Conservation (phyloP, 1,140 invertebrate species). For the Penaeus japonicus region DNA sequence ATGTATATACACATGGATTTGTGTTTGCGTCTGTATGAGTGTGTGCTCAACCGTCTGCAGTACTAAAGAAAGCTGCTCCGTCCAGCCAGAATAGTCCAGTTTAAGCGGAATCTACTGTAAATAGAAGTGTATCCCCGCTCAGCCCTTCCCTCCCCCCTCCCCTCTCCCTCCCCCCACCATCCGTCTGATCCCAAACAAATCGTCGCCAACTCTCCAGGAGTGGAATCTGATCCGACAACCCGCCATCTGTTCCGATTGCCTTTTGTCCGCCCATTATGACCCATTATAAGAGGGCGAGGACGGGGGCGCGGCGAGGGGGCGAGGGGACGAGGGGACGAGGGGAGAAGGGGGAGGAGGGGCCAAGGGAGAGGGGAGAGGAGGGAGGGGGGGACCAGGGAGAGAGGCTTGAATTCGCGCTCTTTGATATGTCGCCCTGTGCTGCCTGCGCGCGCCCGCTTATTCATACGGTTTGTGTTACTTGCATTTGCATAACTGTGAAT, state of each 20-base stretch:
- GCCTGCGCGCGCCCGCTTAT: neutral
- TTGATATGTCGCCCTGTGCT: neutral
- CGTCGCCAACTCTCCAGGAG: conserved; percentile 45
- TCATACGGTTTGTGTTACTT: conserved; percentile 41
- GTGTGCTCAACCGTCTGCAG: too few relatives aligned
- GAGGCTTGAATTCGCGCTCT: neutral
- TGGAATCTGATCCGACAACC: conserved; percentile 55
- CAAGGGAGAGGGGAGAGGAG: neutral
- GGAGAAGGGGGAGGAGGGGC: neutral
- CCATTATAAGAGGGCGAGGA: conserved; percentile 34
- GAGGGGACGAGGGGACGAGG: neutral
- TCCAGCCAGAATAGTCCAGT: too few relatives aligned
- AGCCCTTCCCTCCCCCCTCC: neutral
- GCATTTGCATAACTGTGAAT: conserved; percentile 31
- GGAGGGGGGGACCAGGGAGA: neutral
- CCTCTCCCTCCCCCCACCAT: neutral
- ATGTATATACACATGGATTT: too few relatives aligned
- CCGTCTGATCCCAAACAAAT: conserved; percentile 48
- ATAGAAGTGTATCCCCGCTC: too few relatives aligned
- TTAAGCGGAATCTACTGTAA: too few relatives aligned
- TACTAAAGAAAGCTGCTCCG: too few relatives aligned
- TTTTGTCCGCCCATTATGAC: conserved; percentile 54
- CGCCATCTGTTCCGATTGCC: conserved; percentile 56
- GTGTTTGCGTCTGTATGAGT: too few relatives aligned
- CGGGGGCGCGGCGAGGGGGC: neutral